Evolutionary conservation across 2,797 vertebrate genomes (phyloP).

Genomic region (Sebastes cheni): DNA sequence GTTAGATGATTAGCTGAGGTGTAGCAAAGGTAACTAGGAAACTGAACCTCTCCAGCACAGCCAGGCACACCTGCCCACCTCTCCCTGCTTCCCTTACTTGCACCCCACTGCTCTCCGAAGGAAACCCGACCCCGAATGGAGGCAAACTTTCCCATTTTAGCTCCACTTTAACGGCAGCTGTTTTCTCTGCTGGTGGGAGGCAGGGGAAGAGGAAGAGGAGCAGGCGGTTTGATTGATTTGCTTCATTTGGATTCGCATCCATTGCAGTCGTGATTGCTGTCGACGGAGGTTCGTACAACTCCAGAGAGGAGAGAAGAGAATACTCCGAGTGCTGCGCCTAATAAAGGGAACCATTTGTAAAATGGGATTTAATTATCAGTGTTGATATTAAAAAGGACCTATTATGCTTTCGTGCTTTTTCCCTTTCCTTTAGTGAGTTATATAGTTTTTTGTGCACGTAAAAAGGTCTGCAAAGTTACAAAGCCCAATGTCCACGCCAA

Average conservation of each 20-base stretch:
- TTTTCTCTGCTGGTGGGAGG: slow-evolving; percentile 42
- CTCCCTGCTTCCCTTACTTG: slow-evolving; percentile 7
- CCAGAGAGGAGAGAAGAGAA: slow-evolving; percentile 34
- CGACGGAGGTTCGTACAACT: slow-evolving; percentile 55
- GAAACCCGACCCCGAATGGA: slow-evolving; percentile 49
- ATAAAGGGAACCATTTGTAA: slow-evolving; percentile 64
- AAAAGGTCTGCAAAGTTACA: too few relatives aligned
- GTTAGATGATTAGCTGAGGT: slow-evolving; percentile 74
- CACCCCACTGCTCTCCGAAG: slow-evolving; percentile 37
- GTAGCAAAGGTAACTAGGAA: slow-evolving; percentile 65
- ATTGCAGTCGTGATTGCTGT: slow-evolving; percentile 64
- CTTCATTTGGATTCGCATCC: slow-evolving; percentile 74
- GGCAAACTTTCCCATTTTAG: slow-evolving; percentile 53
- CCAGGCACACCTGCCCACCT: slow-evolving; percentile 70
- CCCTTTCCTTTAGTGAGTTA: too few relatives aligned
- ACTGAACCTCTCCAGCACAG: slow-evolving; percentile 60
- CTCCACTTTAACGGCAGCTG: slow-evolving; percentile 49
- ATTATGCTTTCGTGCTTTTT: too few relatives aligned
- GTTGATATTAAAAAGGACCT: slow-evolving; percentile 32
- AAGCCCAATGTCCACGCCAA: too few relatives aligned
- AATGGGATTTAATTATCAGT: slow-evolving; percentile 54
- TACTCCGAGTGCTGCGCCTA: slow-evolving; percentile 37
- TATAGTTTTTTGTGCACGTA: too few relatives aligned
- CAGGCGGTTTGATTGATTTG: slow-evolving; percentile 75
- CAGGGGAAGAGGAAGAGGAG: slow-evolving; percentile 10